These are phyloP conservation scores for Troglohyphantes excavatus DNA, from an alignment of 2,888 invertebrate species.

Conservation along the genomic window DNA sequence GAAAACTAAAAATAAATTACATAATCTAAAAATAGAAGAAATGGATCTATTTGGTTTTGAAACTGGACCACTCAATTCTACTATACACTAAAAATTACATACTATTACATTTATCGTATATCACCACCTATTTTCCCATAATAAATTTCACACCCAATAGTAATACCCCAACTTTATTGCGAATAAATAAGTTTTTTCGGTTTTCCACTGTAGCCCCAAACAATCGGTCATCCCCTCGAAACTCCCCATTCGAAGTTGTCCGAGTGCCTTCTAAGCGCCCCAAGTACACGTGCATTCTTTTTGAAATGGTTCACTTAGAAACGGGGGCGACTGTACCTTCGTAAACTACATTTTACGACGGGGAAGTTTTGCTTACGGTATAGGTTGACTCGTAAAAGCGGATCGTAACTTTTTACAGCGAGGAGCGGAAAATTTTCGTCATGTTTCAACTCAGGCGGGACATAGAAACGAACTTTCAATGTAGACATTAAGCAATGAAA, in stretches of 20 bases:
- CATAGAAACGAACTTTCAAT: constrained; percentile 66
- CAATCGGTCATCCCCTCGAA: constrained; percentile 10
- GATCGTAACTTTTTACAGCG: constrained; percentile 76
- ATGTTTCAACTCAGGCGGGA: constrained; percentile 49
- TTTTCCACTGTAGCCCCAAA: too few species aligned
- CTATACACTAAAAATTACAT: too few species aligned
- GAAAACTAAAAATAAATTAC: too few species aligned
- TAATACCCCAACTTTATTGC: too few species aligned
- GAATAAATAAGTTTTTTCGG: too few species aligned
- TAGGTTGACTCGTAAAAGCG: constrained; percentile 75
- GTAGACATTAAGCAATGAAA: constrained; percentile 45
- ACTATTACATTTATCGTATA: too few species aligned
- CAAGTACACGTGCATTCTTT: constrained; percentile 61
- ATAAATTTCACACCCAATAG: too few species aligned
- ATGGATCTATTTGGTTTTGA: too few species aligned
- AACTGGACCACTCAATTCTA: too few species aligned
- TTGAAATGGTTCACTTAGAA: constrained; percentile 63
- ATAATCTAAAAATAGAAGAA: too few species aligned
- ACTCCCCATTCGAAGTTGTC: constrained; percentile 17
- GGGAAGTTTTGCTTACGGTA: constrained; percentile 76
- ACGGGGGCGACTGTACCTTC: constrained; percentile 44
- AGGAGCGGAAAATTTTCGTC: constrained; percentile 69
- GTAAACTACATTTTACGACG: constrained; percentile 72
- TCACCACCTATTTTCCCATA: too few species aligned
- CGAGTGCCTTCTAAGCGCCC: constrained; percentile 64